A percentile compares a stretch with the other conserved stretches of the same genome.
phyloP scores from a whole-genome alignment of 2,113 vertebrate species.

The Nettapus auritus region DNA sequence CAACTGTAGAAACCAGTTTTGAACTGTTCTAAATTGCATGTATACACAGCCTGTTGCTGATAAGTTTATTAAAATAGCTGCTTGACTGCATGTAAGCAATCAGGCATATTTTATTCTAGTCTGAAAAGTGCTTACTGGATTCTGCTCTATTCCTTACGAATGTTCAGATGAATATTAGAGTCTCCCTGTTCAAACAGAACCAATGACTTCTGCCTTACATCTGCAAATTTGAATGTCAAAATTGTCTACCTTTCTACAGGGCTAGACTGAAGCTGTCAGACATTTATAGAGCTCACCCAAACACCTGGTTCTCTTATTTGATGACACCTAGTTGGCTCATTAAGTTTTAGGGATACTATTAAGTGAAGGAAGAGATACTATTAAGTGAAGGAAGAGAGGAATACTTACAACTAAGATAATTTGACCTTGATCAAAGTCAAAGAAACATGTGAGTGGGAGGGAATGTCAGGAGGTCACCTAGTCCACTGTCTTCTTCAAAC shows the following conservation, averaged over 20 bases:
- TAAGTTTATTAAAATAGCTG: neutral
- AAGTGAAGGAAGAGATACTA: neutral
- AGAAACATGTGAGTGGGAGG: neutral
- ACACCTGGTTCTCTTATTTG: neutral
- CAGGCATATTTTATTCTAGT: neutral
- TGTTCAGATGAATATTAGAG: neutral
- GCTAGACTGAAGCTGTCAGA: neutral
- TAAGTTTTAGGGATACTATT: neutral
- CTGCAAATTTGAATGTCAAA: neutral
- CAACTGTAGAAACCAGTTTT: neutral
- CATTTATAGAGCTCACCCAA: neutral
- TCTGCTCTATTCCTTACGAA: neutral
- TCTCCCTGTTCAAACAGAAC: neutral
- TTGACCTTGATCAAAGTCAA: neutral
- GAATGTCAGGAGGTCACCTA: neutral
- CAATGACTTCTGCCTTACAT: neutral
- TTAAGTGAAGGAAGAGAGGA: neutral
- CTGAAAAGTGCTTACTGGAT: neutral
- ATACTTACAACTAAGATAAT: neutral
- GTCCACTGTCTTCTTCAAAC: neutral
- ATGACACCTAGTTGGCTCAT: neutral
- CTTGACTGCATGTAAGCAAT: neutral
- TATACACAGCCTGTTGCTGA: neutral
- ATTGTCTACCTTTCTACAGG: neutral
- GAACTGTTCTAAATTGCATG: neutral